phyloP scores from a whole-genome alignment of 1,140 invertebrate species.

The Caenorhabditis brenneri region DNA sequence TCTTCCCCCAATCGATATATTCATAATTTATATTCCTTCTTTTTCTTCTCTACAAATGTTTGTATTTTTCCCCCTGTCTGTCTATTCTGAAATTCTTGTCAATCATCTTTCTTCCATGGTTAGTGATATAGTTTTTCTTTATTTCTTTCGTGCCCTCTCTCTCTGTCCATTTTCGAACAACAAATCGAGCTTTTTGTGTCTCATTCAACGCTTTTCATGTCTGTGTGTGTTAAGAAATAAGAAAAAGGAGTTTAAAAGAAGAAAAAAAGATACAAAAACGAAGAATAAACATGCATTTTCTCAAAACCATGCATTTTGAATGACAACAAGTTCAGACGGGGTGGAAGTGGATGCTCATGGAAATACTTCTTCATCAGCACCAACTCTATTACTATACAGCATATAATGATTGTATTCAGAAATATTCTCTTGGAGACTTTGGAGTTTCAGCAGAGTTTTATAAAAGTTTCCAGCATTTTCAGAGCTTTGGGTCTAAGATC shows the following conservation, averaged over 20 bases:
- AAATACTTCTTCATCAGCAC: not conserved
- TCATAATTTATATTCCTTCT: not conserved
- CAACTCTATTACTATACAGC: too few species aligned
- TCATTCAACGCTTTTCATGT: not conserved
- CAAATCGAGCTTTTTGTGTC: slow-evolving; percentile 34
- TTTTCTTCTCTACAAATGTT: not conserved
- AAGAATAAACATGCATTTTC: slow-evolving; percentile 43
- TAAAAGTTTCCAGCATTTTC: too few species aligned
- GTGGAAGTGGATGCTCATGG: not conserved
- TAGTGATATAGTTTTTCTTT: not conserved
- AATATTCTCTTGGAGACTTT: too few species aligned
- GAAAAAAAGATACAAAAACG: slow-evolving; percentile 5
- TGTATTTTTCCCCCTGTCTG: not conserved
- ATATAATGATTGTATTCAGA: too few species aligned
- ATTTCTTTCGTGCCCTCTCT: too few species aligned
- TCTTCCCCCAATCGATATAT: not conserved
- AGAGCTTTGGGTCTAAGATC: too few species aligned
- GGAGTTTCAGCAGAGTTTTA: too few species aligned
- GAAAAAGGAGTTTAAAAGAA: slow-evolving; percentile 9
- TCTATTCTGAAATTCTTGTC: slow-evolving; percentile 11
- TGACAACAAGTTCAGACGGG: not conserved
- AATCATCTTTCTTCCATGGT: slow-evolving; percentile 10
- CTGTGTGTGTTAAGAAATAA: not conserved
- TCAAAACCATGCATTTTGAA: slow-evolving; percentile 4
- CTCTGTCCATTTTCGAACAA: not conserved